These are phyloP conservation scores for Pteronura brasiliensis DNA, from an alignment of 2,113 vertebrate genomes.

Conservation along the genomic window DNA sequence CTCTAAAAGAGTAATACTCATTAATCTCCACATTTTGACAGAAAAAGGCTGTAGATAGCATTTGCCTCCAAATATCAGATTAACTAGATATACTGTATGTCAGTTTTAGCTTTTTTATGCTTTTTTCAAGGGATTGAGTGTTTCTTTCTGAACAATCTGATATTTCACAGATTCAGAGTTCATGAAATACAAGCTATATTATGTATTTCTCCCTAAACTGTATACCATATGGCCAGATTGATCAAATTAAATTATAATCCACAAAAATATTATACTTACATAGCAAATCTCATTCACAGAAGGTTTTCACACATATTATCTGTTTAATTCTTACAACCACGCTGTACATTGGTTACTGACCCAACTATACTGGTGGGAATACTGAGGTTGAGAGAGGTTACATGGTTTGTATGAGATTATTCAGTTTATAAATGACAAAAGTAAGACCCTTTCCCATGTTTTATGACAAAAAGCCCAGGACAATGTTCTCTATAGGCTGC, in stretches of 20 bases:
- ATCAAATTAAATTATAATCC: neutral
- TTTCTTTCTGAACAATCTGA: neutral
- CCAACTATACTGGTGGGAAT: neutral
- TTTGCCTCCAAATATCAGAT: neutral
- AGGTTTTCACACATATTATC: neutral
- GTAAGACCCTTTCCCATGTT: neutral
- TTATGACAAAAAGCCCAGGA: neutral
- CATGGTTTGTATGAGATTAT: neutral
- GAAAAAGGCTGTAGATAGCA: neutral
- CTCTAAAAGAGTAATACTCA: neutral
- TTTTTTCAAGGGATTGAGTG: neutral
- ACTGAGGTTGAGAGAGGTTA: neutral
- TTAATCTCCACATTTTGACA: neutral
- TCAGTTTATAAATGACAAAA: neutral
- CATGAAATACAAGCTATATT: neutral
- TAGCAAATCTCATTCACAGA: neutral
- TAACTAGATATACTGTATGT: neutral
- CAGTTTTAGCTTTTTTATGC: neutral
- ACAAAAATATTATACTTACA: neutral
- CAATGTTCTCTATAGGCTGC: neutral
- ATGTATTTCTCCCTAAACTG: neutral
- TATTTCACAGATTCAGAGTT: neutral
- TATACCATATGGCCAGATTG: neutral
- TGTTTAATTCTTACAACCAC: neutral
- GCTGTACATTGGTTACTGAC: neutral